phyloP scores from a whole-genome alignment of 2,888 invertebrate species.

The Lithophane semibrunnea region DNA sequence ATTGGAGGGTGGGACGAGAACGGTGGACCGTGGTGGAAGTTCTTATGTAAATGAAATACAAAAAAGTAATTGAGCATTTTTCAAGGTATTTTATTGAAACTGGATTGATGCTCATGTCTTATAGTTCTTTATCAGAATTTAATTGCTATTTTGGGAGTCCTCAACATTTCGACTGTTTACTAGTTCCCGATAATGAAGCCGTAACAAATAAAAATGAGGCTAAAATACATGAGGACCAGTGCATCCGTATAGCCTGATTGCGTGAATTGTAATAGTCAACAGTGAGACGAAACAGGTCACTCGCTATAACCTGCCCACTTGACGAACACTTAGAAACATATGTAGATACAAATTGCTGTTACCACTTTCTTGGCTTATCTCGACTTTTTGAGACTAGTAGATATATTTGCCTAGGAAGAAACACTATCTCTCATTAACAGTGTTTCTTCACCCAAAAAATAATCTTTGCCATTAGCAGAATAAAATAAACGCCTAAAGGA shows the following conservation, averaged over 20 bases:
- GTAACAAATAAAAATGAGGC: background rate
- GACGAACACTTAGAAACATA: background rate
- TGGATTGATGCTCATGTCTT: background rate
- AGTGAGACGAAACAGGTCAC: conserved; percentile 3
- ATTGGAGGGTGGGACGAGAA: no score
- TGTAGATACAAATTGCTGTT: background rate
- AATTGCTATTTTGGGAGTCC: background rate
- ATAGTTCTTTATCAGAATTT: background rate
- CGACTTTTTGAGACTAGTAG: background rate
- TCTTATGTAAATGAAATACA: background rate
- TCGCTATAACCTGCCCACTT: background rate
- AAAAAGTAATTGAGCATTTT: background rate
- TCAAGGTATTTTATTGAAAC: background rate
- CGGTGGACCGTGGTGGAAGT: no score
- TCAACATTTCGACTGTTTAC: background rate
- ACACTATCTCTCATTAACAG: background rate
- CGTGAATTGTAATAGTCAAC: conserved; percentile 25
- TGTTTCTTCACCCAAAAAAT: conserved; percentile 1
- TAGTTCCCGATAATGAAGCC: background rate
- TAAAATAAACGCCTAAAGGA: conserved; percentile 5
- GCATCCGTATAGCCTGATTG: background rate
- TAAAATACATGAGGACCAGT: background rate
- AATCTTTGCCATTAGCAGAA: background rate
- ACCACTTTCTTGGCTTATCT: conserved; percentile 10
- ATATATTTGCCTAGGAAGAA: background rate